Base-by-base conservation (phyloP, 2,888 invertebrate species). In the Thymelicus sylvestris region DNA sequence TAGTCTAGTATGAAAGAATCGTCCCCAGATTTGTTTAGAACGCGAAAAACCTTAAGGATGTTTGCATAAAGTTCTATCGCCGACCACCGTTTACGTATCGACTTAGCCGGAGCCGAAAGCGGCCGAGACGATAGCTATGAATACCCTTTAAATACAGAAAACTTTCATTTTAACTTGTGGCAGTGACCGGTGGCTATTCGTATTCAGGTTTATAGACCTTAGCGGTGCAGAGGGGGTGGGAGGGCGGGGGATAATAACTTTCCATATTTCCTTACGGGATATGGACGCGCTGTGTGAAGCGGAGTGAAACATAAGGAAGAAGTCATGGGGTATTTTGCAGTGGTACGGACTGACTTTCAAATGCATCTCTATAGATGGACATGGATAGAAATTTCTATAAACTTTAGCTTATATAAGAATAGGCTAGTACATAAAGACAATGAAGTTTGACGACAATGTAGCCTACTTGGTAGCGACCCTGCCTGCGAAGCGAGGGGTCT, bases 131-230 rank as follows among this genome's bases (percentile, higher is more conserved):
- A 59, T 48, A 38, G 44, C 19, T 57, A 19, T 61, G 63, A 47
- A 55, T 31, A 62, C 55, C 67, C 67, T 60, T 71, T 74, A 73
- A 74, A 73, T 74, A 73, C 67, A 67, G 72, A 73, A 66, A 73
- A 75, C 67, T 67, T 73, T 75, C 75, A 76, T 75, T 73, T 74
- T 62, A 62, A 63, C 55, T 13, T 64, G 48, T 47, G 41, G 38
- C 15, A 59, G 38, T 69, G 69, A 69, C 69, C 69, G 48, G 0
- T 39, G 64, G 63, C 57, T 13, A 61, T 62, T 44, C 59, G 3
- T 6, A 47, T 47, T 39, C 47, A 19, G 48, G 63, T 48, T 69
- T 57, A 39, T 63, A 38, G 44, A 61, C 68, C 31, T 50, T 64
- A 19, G 19, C 6, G 3, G 8, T 2, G 4, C 38, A 13, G 6